Conservation (phyloP, 2,113 vertebrate genomes). For the Tetraodon nigroviridis region DNA sequence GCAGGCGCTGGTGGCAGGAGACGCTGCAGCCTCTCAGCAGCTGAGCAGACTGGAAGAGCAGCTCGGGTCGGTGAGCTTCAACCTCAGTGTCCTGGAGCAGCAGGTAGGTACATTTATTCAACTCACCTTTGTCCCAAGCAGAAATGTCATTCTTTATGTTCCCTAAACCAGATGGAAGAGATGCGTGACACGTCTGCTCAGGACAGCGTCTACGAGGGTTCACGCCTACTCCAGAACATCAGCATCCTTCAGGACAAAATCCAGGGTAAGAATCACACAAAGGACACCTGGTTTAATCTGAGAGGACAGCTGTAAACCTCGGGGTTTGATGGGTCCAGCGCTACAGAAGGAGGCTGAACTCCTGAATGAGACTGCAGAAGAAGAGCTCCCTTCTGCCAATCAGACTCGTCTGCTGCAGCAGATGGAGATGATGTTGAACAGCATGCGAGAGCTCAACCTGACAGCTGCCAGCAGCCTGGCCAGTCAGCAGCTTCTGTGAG, state of each 20-base stretch:
- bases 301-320: conserved; percentile 11
- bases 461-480: conserved; percentile 33
- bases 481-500: conserved; percentile 74
- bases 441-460: conserved; percentile 64
- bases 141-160: background rate
- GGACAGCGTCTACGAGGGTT: conserved; percentile 65
- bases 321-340: conserved; percentile 67
- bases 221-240: conserved; percentile 69
- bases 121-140: too few relatives aligned
- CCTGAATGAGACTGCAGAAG: conserved; percentile 73
- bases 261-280: conserved; percentile 73
- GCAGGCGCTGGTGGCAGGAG: background rate
- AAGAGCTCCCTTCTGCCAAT: conserved; percentile 62
- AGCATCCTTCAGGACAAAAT: conserved; percentile 66
- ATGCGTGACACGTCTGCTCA: conserved; percentile 60
- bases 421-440: conserved; percentile 65
- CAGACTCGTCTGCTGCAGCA: conserved; percentile 67
- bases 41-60: conserved; percentile 10
- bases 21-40: background rate
- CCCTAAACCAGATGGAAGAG: conserved; percentile 63
- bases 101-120: conserved; percentile 26
- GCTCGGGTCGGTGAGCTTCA: conserved; percentile 16
- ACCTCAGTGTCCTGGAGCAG: conserved; percentile 29
- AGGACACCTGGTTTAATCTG: background rate
- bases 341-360: conserved; percentile 68